These are phyloP conservation scores for Acrocephalus scirpaceus DNA, from an alignment of 2,797 vertebrate genomes.

Conservation along the genomic window DNA sequence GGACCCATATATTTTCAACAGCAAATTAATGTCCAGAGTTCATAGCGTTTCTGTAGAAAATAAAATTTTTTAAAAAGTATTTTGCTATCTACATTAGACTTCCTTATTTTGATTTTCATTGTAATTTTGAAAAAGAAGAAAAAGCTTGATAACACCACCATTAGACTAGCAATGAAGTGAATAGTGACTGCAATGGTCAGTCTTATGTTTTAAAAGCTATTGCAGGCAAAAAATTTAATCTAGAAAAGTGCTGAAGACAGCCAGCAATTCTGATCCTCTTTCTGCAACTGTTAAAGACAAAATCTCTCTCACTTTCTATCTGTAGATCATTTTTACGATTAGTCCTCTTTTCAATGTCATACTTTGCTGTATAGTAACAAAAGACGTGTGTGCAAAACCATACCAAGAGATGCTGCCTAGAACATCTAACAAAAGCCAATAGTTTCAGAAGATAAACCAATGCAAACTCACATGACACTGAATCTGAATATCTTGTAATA, in stretches of 20 bases:
- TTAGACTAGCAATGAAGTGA: background rate
- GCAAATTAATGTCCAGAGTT: background rate
- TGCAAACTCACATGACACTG: background rate
- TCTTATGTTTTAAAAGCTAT: background rate
- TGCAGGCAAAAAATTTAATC: background rate
- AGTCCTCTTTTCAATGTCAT: background rate
- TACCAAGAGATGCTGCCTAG: background rate
- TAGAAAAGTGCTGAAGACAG: background rate
- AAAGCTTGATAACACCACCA: background rate
- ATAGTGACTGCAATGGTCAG: background rate
- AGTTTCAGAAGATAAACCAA: background rate
- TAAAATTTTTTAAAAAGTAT: rapidly evolving
- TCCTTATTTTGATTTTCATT: background rate
- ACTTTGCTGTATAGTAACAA: background rate
- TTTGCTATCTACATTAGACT: background rate
- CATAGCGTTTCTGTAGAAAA: background rate
- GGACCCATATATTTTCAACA: background rate
- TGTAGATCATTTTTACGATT: background rate
- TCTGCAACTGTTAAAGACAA: background rate
- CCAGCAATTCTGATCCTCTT: background rate
- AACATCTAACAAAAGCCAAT: background rate
- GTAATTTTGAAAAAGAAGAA: background rate
- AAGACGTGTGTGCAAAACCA: background rate
- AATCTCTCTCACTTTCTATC: background rate
- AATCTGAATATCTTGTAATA: background rate